These are phyloP conservation scores for Liodrosophila aerea DNA, from an alignment of 2,888 invertebrate genomes.

Conservation along the genomic window DNA sequence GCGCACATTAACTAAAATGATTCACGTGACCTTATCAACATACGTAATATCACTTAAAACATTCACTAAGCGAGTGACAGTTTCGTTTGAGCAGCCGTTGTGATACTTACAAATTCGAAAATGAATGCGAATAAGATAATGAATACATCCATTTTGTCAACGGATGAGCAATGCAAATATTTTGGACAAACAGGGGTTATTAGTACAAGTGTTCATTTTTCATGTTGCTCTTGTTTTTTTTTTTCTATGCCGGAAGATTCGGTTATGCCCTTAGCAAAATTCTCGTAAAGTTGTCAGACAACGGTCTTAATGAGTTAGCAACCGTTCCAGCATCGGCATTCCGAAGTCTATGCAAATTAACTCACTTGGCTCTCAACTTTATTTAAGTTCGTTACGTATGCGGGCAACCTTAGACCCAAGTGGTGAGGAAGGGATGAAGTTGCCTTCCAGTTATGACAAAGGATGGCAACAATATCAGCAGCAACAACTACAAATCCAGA, in stretches of 20 bases:
- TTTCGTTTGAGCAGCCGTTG: conserved; percentile 22
- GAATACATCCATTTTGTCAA: not conserved
- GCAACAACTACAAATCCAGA: conserved; percentile 30
- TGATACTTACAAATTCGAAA: conserved; percentile 5
- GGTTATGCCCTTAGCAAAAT: conserved; percentile 7
- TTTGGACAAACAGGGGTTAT: conserved; percentile 30
- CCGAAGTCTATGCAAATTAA: conserved; percentile 67
- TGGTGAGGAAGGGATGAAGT: conserved; percentile 16
- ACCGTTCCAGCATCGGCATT: conserved; percentile 35
- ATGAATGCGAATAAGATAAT: conserved; percentile 1
- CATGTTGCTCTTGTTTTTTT: too few species aligned
- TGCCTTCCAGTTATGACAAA: conserved; percentile 49
- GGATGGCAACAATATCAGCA: conserved; percentile 12
- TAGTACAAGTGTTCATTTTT: conserved; percentile 42
- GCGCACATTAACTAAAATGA: not conserved
- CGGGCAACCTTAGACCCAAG: conserved; percentile 39
- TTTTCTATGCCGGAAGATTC: conserved; percentile 21
- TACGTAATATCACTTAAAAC: not conserved
- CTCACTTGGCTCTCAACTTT: conserved; percentile 61
- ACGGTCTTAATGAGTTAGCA: conserved; percentile 59
- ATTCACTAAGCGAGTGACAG: conserved; percentile 12
- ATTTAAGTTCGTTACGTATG: conserved; percentile 73
- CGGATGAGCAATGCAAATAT: conserved; percentile 11
- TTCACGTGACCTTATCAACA: not conserved
- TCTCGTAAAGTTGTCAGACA: conserved; percentile 29